These are phyloP conservation scores for Mythimna impura DNA, from an alignment of 2,888 invertebrate species.

Conservation along the genomic window DNA sequence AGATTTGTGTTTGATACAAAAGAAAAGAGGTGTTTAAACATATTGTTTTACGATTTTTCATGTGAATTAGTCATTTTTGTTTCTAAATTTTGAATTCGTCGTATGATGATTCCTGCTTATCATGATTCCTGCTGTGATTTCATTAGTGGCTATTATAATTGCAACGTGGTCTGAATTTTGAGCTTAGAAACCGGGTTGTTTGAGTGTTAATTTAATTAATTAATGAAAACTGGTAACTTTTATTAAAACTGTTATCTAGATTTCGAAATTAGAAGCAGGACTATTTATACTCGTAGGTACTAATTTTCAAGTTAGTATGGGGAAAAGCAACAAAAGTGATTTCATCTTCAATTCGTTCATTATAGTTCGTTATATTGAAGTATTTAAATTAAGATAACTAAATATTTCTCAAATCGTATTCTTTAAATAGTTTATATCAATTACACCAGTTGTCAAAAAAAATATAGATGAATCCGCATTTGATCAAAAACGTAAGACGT, in stretches of 20 bases:
- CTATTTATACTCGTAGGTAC: not conserved
- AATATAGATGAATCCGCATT: not conserved
- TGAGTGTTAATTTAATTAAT: slow-evolving; percentile 28
- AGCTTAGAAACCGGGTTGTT: slow-evolving; percentile 21
- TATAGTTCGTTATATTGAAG: not conserved
- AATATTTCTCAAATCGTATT: no score
- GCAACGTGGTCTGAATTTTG: not conserved
- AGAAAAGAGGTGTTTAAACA: slow-evolving; percentile 18
- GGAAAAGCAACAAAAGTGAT: not conserved
- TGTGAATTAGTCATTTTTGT: slow-evolving; percentile 7
- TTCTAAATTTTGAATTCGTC: not conserved
- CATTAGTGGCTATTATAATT: slow-evolving; percentile 22
- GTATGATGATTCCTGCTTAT: slow-evolving; percentile 10
- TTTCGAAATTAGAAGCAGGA: not conserved
- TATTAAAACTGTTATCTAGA: slow-evolving; percentile 12
- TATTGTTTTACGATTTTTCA: slow-evolving; percentile 10
- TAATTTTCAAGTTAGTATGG: not conserved
- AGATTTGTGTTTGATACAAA: slow-evolving; percentile 37
- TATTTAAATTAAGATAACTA: no score
- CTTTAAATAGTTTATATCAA: not conserved
- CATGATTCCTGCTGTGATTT: slow-evolving; percentile 4
- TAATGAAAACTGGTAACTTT: slow-evolving; percentile 42
- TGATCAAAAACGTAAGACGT: not conserved
- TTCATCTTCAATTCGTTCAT: not conserved
- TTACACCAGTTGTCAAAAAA: not conserved